Evolutionary conservation across 1,140 invertebrate species (phyloP).

Genomic region (Sycophila sp.): DNA sequence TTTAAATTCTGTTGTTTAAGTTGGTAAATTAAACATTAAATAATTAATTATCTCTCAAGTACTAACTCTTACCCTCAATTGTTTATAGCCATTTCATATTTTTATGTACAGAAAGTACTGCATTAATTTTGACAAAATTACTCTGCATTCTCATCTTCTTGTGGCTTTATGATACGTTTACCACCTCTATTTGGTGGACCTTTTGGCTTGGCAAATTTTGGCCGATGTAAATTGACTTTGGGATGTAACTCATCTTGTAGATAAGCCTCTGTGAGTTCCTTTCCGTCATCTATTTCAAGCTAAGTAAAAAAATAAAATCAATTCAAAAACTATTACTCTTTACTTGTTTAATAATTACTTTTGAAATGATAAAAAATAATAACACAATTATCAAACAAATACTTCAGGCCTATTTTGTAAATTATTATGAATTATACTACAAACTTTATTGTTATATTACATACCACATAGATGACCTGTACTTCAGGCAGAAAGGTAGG

Average conservation of each 20-base stretch:
- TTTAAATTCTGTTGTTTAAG: conserved; percentile 13
- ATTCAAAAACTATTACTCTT: conserved; percentile 42
- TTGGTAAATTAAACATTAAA: conserved; percentile 7
- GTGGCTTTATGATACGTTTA: conserved; percentile 85
- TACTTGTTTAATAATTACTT: conserved; percentile 19
- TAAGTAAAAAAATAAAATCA: conserved; percentile 66
- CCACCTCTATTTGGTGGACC: conserved; percentile 92
- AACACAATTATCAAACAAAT: conserved; percentile 32
- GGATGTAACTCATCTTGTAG: conserved; percentile 95
- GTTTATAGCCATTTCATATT: not conserved
- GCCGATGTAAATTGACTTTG: conserved; percentile 87
- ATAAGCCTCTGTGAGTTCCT: conserved; percentile 89
- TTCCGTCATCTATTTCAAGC: conserved; percentile 91
- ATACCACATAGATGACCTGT: conserved; percentile 48
- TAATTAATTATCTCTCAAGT: not conserved
- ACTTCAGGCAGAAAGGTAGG: no score
- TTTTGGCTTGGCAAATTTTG: conserved; percentile 95
- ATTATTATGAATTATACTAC: conserved; percentile 20
- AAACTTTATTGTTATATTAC: conserved; percentile 49
- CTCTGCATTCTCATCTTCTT: conserved; percentile 56
- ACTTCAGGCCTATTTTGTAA: conserved; percentile 62
- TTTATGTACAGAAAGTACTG: conserved; percentile 16
- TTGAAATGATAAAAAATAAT: no score
- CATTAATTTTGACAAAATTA: conserved; percentile 35
- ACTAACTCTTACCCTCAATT: conserved; percentile 6